A percentile compares a stretch with the other conserved stretches of the same genome.
Evolutionary conservation across 2,888 invertebrate genomes (phyloP).

Genomic region (Iselma pallidipennis): DNA sequence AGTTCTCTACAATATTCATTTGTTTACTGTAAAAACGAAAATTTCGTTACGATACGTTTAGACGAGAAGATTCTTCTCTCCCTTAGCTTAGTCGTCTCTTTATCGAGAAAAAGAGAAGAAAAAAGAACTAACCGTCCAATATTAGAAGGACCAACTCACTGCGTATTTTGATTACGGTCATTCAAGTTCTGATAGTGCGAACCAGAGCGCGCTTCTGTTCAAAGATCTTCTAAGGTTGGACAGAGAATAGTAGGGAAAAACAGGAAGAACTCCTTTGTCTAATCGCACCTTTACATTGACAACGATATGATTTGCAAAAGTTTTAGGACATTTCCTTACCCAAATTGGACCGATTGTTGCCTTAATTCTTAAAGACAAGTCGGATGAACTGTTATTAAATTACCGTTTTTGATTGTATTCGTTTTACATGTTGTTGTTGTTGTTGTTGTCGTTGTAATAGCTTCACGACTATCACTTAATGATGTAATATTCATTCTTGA

Average conservation of each 20-base stretch:
- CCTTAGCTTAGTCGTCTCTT: too few relatives aligned
- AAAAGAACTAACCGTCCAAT: too few relatives aligned
- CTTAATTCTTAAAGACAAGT: slow-evolving; percentile 39
- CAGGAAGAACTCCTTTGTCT: too few relatives aligned
- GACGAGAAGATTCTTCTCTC: too few relatives aligned
- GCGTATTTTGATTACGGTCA: too few relatives aligned
- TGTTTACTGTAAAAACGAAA: too few relatives aligned
- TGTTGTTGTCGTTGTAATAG: slow-evolving; percentile 31
- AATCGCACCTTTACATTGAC: not conserved
- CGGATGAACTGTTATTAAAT: slow-evolving; percentile 41
- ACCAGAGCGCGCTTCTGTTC: too few relatives aligned
- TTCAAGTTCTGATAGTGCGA: too few relatives aligned
- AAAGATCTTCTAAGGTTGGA: too few relatives aligned
- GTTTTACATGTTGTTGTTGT: slow-evolving; percentile 21
- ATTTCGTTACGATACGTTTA: too few relatives aligned
- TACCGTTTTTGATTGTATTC: slow-evolving; percentile 34
- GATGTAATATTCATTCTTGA: slow-evolving; percentile 58
- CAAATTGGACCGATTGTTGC: not conserved
- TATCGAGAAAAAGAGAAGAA: not conserved
- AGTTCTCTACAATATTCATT: not conserved
- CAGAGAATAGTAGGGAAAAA: too few relatives aligned
- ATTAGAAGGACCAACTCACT: too few relatives aligned
- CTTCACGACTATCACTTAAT: slow-evolving; percentile 41
- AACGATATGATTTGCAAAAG: not conserved
- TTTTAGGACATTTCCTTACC: not conserved